Evolutionary conservation across 2,797 vertebrate genomes (phyloP), one percentile per base, ranked within the genome.

Genomic region (Psittacula derbiana): DNA sequence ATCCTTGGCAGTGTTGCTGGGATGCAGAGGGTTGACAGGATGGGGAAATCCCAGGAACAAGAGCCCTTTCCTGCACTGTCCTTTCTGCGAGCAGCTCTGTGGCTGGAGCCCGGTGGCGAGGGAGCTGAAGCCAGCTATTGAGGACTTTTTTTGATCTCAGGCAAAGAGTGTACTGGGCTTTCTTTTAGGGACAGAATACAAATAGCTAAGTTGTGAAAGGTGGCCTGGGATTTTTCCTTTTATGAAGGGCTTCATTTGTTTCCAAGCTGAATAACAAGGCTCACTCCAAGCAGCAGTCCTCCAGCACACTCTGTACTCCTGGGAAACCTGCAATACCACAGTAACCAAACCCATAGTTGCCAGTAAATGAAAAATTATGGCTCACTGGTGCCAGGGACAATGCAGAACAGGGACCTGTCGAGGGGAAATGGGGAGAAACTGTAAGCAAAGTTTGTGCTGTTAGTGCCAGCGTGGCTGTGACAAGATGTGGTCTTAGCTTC

Each of bases 171-270:
- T 52, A 44, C 76, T 81, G 73, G 50, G 74, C 86, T 92, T 94
- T 84, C 80, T 95, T 31, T 49, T 94, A 92, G 90, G 60, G 60
- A 91, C 60, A 74, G 88, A 93, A 95, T 89, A 95, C 75, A 89
- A 95, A 96, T 87, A 81, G 86, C 80, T 66, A 58, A 82, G 55
- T 81, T 95, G 81, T 93, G 86, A 95, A 95, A 95, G 78, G 80
- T 90, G 67, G 86, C 78, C 80, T 90, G 80, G 41, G 79, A 93
- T 88, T 90, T 71, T 85, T 78, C 78, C 65, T 87, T 85, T 58
- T 76, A 36, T 85, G 87, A 95, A 95, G 85, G 65, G 72, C 16
- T 76, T 80, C 60, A 38, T 94, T 95, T 95, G 57, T 95, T 94
- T 85, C 83, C 0, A 50, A 93, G 83, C 71, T 86, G 83, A 97